A percentile compares a stretch with the other conserved stretches of the same genome.
Evolutionary conservation across 2,113 vertebrate species (phyloP).

Genomic region (Sinocyclocheilus anshuiensis): DNA sequence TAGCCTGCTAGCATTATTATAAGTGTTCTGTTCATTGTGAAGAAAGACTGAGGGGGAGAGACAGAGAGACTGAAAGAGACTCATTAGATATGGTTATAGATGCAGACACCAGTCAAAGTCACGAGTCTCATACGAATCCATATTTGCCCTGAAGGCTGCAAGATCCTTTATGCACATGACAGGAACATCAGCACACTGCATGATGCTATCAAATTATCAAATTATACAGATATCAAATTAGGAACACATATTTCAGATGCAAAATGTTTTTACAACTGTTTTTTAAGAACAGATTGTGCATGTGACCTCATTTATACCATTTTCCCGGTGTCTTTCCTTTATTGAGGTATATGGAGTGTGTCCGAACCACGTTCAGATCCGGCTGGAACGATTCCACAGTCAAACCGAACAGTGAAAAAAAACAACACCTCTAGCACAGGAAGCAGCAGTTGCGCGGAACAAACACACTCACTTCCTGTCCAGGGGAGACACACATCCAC

Average conservation of each 20-base stretch:
- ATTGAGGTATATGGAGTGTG: background rate
- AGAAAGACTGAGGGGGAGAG: background rate
- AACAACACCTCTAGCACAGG: constrained; percentile 33
- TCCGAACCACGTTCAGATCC: constrained; percentile 26
- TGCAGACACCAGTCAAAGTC: constrained; percentile 33
- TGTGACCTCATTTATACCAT: background rate
- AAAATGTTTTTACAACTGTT: background rate
- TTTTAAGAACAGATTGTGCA: background rate
- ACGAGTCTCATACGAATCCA: constrained; percentile 51
- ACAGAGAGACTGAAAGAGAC: background rate
- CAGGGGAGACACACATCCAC: constrained; percentile 2
- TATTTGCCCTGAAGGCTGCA: constrained; percentile 5
- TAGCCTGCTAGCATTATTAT: background rate
- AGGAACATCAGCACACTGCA: constrained; percentile 26
- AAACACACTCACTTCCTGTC: constrained; percentile 40
- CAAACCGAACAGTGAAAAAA: background rate
- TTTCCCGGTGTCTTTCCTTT: background rate
- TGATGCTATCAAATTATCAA: too few relatives aligned
- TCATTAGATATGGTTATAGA: background rate
- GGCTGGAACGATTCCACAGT: constrained; percentile 18
- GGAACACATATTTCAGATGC: background rate
- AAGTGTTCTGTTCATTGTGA: constrained; percentile 7
- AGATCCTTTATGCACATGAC: constrained; percentile 13
- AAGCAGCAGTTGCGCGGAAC: constrained; percentile 27
- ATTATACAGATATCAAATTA: background rate